A percentile compares a stretch with the other conserved stretches of the same genome.
Evolutionary conservation across 2,888 invertebrate genomes (phyloP).

Genomic region (Sipunculus nudus): DNA sequence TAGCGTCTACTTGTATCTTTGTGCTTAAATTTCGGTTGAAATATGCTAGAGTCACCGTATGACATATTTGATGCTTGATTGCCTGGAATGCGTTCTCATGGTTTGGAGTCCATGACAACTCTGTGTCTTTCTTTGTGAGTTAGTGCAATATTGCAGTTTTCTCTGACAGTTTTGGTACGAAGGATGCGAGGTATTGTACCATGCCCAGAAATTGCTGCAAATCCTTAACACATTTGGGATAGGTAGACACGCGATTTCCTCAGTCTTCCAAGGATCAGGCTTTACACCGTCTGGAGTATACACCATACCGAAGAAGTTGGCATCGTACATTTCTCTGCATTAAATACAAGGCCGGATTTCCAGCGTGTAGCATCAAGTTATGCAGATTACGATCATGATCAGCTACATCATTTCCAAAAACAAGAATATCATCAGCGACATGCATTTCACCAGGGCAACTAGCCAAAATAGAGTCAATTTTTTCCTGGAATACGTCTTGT

Average conservation of each 20-base stretch:
- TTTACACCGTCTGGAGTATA: constrained; percentile 20
- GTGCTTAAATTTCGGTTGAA: constrained; percentile 12
- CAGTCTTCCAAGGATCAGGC: constrained; percentile 29
- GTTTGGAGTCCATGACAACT: too few relatives aligned
- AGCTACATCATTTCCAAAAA: neutral
- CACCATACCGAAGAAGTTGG: constrained; percentile 27
- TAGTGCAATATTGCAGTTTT: constrained; percentile 21
- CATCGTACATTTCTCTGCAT: neutral
- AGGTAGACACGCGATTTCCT: constrained; percentile 17
- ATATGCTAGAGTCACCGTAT: constrained; percentile 20
- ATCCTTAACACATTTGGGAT: constrained; percentile 18
- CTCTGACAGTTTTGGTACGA: constrained; percentile 18
- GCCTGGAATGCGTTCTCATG: too few relatives aligned
- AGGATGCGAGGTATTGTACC: constrained; percentile 22
- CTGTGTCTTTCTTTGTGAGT: constrained; percentile 17
- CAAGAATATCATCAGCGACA: constrained; percentile 8
- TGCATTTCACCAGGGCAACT: neutral
- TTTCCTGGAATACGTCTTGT: constrained; percentile 14
- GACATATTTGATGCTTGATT: too few relatives aligned
- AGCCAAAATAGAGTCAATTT: constrained; percentile 3
- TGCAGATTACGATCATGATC: constrained; percentile 5
- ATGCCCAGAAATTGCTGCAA: constrained; percentile 31
- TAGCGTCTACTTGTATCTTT: constrained; percentile 19
- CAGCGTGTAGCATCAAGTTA: neutral
- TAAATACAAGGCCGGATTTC: constrained; percentile 5